A percentile compares a stretch with the other conserved stretches of the same genome.
Evolutionary conservation across 2,797 vertebrate genomes (phyloP).

Genomic region (Arnoldichthys spilopterus): DNA sequence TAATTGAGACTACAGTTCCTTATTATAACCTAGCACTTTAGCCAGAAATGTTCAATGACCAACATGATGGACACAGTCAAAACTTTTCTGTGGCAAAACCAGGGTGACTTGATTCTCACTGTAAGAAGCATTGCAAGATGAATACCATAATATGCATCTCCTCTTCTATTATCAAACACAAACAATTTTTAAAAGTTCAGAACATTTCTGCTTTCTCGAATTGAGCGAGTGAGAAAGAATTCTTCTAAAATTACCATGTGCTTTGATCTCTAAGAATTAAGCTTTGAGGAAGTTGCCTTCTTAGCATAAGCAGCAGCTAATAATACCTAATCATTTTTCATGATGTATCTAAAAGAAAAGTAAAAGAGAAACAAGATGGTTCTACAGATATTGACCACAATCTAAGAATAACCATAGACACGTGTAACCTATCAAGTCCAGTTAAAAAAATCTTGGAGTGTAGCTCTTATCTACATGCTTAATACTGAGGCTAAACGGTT

Average conservation of each 20-base stretch:
- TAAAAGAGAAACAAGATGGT: not conserved
- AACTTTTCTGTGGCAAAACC: too few species aligned
- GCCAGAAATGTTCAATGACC: too few species aligned
- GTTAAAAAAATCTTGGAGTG: not conserved
- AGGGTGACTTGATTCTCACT: too few species aligned
- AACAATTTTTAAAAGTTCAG: too few species aligned
- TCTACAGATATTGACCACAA: not conserved
- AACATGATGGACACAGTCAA: too few species aligned
- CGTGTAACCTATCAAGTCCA: not conserved
- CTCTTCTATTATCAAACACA: too few species aligned
- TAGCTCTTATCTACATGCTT: not conserved
- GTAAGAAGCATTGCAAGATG: too few species aligned
- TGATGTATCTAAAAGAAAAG: not conserved
- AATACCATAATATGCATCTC: too few species aligned
- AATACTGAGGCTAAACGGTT: conserved; percentile 51
- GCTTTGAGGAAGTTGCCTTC: conserved; percentile 4
- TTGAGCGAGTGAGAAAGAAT: not conserved
- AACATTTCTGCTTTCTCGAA: too few species aligned
- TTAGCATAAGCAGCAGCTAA: not conserved
- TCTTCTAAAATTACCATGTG: not conserved
- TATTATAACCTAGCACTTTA: too few species aligned
- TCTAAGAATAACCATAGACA: not conserved
- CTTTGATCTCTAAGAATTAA: conserved; percentile 6
- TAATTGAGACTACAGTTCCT: too few species aligned
- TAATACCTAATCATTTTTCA: not conserved